Base-by-base conservation (phyloP, 2,113 vertebrate genomes). In the Silurus meridionalis region DNA sequence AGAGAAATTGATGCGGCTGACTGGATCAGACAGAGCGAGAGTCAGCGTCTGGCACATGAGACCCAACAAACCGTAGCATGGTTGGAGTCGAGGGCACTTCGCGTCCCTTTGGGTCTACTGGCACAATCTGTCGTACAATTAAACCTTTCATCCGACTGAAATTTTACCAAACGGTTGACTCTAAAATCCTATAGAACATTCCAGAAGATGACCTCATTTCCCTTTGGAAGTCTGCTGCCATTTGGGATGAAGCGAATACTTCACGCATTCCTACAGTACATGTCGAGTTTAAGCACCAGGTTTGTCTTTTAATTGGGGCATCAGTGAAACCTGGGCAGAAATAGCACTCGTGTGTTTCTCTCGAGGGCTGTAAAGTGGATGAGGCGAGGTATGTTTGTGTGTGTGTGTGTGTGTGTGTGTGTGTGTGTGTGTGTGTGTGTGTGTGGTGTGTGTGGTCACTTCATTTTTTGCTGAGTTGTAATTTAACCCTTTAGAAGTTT, bases 1-100 rank as follows among this genome's bases (percentile, higher is more conserved):
- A 80, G 19, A 89, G 87, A 89, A 93, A 95, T 95, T 93, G 90
- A 94, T 95, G 90, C 48, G 15, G 88, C 87, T 93, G 93, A 94
- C 93, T 89, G 86, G 92, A 91, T 93, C 88, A 87, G 83, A 91
- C 83, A 85, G 85, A 91, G 88, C n/a, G 91, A 92, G 85, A 85
- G 89, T 60, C 91, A 86, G 85, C 88, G 72, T 82, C 63, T 19
- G 77, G 87, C 91, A 88, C 69, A 82, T 57, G 2, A 88, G 81
- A 89, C 80, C 87, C 83, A 83, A 81, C 86, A 80, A 78, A 83
- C 82, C 84, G 83, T 37, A 67, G 83, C 86, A 87, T 37, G 83
- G 67, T n/a, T 8, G 46, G 86, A 90, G 2, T 3, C 79, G n/a
- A 85, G 69, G 28, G 48, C 5, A 3, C 64, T 28, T 85, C 87